A percentile compares a stretch with the other conserved stretches of the same genome.
phyloP scores from a whole-genome alignment of 1,140 invertebrate genomes.

The Trinorchestia longiramus region DNA sequence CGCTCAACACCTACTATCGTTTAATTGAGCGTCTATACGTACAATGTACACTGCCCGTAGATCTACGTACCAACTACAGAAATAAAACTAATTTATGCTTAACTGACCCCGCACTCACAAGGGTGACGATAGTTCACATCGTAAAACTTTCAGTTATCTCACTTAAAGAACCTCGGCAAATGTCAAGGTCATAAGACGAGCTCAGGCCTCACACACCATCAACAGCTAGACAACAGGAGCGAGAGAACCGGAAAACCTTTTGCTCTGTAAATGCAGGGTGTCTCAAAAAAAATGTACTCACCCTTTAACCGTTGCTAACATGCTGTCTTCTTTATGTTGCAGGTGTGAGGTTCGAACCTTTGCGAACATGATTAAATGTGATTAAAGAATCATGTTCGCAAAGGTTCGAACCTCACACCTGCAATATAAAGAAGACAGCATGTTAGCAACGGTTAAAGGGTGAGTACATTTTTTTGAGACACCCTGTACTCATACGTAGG shows the following conservation, averaged over 20 bases:
- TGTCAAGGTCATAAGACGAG: background rate
- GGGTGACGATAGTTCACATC: background rate
- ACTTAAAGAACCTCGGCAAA: background rate
- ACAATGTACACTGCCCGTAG: background rate
- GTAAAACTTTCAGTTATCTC: background rate
- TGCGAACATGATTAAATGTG: too few relatives aligned
- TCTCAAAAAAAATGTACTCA: too few relatives aligned
- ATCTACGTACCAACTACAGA: background rate
- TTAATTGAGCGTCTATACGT: background rate
- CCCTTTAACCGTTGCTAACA: too few relatives aligned
- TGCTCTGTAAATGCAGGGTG: background rate
- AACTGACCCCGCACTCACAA: background rate
- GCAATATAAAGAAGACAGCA: too few relatives aligned
- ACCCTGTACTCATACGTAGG: background rate
- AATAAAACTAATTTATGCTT: background rate
- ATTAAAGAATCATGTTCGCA: too few relatives aligned
- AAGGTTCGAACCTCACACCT: too few relatives aligned
- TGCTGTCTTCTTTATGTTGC: too few relatives aligned
- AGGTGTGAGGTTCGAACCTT: too few relatives aligned
- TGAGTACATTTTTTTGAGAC: too few relatives aligned
- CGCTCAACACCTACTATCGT: background rate
- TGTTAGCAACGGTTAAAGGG: too few relatives aligned
- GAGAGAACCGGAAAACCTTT: background rate
- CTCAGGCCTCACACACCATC: background rate
- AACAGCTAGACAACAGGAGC: background rate